Conservation (phyloP, 2,888 invertebrate genomes). For the Aphidoletes aphidimyza region DNA sequence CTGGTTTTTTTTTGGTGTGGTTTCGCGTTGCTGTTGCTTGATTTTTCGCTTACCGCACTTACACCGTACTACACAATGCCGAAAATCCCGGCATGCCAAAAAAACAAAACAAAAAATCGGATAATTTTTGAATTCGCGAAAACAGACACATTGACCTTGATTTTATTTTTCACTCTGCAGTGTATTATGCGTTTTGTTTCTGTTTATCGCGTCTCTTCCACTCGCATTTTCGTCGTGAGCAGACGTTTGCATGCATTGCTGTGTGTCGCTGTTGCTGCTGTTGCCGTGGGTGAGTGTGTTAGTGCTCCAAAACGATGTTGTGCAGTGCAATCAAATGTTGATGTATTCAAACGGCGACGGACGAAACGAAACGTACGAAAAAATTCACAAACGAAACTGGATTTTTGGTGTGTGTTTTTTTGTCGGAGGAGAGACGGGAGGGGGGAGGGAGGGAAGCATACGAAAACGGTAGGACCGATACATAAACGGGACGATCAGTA, state of each 20-base stretch:
- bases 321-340: constrained; percentile 11
- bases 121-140: constrained; percentile 37
- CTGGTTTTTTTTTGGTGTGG: no score
- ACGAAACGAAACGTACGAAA: neutral
- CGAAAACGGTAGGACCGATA: neutral
- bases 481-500: constrained; percentile 6
- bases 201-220: neutral
- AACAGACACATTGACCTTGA: constrained; percentile 51
- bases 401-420: neutral
- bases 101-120: no score
- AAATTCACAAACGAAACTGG: neutral
- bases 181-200: constrained; percentile 29
- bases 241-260: neutral
- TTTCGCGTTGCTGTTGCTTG: no score
- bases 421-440: no score
- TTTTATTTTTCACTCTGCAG: constrained; percentile 37
- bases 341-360: neutral
- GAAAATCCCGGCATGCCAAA: neutral
- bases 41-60: neutral
- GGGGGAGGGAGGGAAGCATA: neutral
- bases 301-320: constrained; percentile 26
- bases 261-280: neutral
- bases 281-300: neutral
- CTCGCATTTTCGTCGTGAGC: neutral
- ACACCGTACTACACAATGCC: neutral